Conservation (phyloP, 2,113 vertebrate genomes). For the Dasyprocta punctata region DNA sequence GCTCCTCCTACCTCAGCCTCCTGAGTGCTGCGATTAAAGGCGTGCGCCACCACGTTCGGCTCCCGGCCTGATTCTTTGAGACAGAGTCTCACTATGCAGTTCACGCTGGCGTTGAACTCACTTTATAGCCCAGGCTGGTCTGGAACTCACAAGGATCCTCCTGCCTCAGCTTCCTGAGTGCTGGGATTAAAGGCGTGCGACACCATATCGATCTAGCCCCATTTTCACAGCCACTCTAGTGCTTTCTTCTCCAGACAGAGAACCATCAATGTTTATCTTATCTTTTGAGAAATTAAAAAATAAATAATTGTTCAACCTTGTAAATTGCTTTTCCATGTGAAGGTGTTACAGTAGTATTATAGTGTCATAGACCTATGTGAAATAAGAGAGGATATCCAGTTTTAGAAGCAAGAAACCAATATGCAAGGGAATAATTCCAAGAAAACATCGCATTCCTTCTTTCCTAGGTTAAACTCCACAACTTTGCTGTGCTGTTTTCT, state of each 20-base stretch:
- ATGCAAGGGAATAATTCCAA: not conserved
- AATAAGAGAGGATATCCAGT: not conserved
- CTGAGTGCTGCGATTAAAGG: too few relatives aligned
- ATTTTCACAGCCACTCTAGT: not conserved
- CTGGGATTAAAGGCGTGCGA: too few relatives aligned
- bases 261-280: not conserved
- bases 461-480: not conserved
- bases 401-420: not conserved
- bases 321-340: not conserved
- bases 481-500: not conserved
- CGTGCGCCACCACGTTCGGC: too few relatives aligned
- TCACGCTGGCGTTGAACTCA: too few relatives aligned
- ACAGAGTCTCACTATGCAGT: too few relatives aligned
- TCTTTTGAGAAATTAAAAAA: conserved; percentile 25
- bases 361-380: not conserved
- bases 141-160: too few relatives aligned
- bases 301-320: not conserved
- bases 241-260: not conserved
- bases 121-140: too few relatives aligned
- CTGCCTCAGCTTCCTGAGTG: too few relatives aligned
- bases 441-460: not conserved
- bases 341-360: not conserved
- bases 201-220: too few relatives aligned
- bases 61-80: too few relatives aligned
- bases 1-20: too few relatives aligned